A percentile compares a stretch with the other conserved stretches of the same genome.
phyloP scores from a whole-genome alignment of 2,797 vertebrate genomes.

The Tokudaia tokunoshimensis region DNA sequence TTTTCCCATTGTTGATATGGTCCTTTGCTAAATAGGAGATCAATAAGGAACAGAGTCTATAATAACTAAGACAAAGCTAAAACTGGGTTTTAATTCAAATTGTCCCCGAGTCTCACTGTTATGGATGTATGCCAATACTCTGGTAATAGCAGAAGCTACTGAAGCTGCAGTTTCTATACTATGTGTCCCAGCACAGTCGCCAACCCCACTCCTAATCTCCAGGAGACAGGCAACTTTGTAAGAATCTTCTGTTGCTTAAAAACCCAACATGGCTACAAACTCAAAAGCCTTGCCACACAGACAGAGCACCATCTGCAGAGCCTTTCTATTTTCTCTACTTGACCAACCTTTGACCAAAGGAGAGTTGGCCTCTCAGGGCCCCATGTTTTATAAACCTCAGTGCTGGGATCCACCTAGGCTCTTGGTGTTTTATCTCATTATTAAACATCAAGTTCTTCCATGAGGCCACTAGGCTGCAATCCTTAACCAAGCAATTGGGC shows the following conservation, averaged over 20 bases:
- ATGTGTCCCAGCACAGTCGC: fast-evolving
- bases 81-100: background rate
- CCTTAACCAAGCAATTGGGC: background rate
- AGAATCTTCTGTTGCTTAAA: background rate
- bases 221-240: background rate
- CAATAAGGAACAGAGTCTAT: background rate
- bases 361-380: background rate
- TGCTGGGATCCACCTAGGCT: background rate
- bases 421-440: background rate
- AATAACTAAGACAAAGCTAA: background rate
- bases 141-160: background rate
- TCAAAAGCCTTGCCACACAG: background rate
- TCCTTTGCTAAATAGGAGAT: background rate
- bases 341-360: background rate
- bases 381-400: too few relatives aligned
- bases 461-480: background rate
- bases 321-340: background rate
- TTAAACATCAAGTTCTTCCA: background rate
- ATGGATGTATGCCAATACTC: too few relatives aligned
- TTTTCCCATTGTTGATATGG: fast-evolving
- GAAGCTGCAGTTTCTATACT: background rate
- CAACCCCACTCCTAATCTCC: background rate
- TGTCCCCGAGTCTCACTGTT: background rate
- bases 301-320: background rate
- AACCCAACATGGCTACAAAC: background rate